Percentiles rank a stretch among this genome's conserved stretches.
Conservation (phyloP, 2,113 vertebrate genomes). For the Oncorhynchus kisutch region DNA sequence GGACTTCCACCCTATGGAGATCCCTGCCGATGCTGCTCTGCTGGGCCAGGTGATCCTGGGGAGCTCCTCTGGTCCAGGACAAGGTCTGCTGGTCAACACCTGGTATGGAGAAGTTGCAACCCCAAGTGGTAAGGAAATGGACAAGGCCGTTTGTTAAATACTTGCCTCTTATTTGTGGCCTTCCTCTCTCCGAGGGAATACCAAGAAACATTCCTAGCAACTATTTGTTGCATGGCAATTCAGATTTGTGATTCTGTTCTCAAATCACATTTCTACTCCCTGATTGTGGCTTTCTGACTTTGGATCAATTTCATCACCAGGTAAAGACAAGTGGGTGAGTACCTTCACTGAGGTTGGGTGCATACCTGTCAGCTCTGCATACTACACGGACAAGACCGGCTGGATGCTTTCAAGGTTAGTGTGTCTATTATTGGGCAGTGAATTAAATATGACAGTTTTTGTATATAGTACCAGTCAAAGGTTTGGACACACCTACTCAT, state of each 20-base stretch:
- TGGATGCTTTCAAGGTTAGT: slow-evolving; percentile 56
- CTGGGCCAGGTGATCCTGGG: slow-evolving; percentile 56
- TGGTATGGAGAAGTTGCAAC: slow-evolving; percentile 52
- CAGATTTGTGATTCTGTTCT: background rate
- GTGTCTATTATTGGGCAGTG: background rate
- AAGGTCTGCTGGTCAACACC: slow-evolving; percentile 72
- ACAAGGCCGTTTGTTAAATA: too few species aligned
- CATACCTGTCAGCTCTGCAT: slow-evolving; percentile 40
- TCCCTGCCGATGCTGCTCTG: slow-evolving; percentile 57
- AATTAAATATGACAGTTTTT: background rate
- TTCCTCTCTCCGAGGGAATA: too few species aligned
- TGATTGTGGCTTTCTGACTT: background rate
- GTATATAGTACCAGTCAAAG: background rate
- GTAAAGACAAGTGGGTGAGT: slow-evolving; percentile 22
- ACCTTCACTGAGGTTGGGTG: slow-evolving; percentile 69
- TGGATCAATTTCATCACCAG: slow-evolving; percentile 33
- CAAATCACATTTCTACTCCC: background rate
- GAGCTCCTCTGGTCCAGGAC: slow-evolving; percentile 57
- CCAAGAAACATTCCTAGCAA: too few species aligned
- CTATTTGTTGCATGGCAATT: background rate
- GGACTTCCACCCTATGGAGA: slow-evolving; percentile 59
- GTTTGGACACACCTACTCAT: too few species aligned
- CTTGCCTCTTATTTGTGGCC: background rate
- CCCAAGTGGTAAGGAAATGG: slow-evolving; percentile 27
- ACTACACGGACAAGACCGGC: slow-evolving; percentile 27